Conservation (phyloP, 2,113 vertebrate genomes). For the Talpa occidentalis region DNA sequence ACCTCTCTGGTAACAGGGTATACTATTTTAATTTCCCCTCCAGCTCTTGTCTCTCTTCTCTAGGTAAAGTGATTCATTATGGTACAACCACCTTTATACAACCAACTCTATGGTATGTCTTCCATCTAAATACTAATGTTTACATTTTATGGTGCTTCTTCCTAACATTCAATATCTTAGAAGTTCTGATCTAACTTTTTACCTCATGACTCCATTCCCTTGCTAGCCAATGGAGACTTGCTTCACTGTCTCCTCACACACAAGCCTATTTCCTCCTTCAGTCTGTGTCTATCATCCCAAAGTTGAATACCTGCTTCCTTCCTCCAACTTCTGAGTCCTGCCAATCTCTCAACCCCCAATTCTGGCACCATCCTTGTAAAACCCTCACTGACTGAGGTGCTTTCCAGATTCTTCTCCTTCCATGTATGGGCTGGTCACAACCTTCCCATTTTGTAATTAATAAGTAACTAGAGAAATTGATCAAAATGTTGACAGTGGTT, state of each 20-base stretch:
- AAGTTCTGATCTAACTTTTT: background rate
- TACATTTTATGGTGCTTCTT: constrained; percentile 11
- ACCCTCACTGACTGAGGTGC: background rate
- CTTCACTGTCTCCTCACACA: background rate
- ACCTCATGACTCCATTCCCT: background rate
- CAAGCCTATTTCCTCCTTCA: background rate
- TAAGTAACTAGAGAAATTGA: background rate
- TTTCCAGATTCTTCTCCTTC: background rate
- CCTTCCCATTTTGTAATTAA: background rate
- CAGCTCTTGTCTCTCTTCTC: background rate
- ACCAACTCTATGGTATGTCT: background rate
- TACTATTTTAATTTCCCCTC: constrained; percentile 65
- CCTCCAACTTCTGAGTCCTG: background rate
- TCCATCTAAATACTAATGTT: background rate
- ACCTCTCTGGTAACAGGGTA: constrained; percentile 41
- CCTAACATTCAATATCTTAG: constrained; percentile 1
- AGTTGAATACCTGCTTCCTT: background rate
- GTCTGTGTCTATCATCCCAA: accelerated
- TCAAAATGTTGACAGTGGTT: background rate
- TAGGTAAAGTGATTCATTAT: constrained; percentile 69
- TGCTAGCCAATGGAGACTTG: background rate
- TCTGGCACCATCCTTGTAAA: background rate
- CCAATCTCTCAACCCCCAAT: background rate
- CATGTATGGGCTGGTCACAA: background rate
- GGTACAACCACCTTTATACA: constrained; percentile 21